phyloP scores from a whole-genome alignment of 2,797 vertebrate genomes.

The Antrozous pallidus region DNA sequence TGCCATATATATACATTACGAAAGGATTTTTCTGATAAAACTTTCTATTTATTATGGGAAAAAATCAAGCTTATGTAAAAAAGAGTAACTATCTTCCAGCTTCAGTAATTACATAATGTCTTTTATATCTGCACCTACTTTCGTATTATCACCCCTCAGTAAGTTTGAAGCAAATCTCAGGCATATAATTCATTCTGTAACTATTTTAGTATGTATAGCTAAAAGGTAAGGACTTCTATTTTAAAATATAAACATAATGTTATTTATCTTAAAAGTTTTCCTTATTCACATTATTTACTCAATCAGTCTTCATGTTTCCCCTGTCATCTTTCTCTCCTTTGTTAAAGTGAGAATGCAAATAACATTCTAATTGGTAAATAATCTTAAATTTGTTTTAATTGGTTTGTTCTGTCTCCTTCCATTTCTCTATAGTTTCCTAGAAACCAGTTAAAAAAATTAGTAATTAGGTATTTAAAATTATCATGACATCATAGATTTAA shows the following conservation, averaged over 20 bases:
- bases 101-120: background rate
- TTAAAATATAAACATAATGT: background rate
- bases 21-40: background rate
- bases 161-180: conserved; percentile 17
- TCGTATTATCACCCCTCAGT: background rate
- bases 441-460: background rate
- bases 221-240: background rate
- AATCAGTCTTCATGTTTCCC: background rate
- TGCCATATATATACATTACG: background rate
- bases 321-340: background rate
- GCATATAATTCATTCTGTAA: background rate
- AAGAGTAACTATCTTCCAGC: background rate
- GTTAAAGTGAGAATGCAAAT: background rate
- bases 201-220: background rate
- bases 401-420: background rate
- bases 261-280: background rate
- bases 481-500: background rate
- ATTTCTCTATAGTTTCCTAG: background rate
- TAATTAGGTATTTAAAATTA: background rate
- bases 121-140: background rate
- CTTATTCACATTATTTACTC: background rate
- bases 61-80: background rate
- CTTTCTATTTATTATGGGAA: conserved; percentile 23
- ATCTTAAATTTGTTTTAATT: conserved; percentile 4
- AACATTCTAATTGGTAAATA: background rate